A percentile compares a stretch with the other conserved stretches of the same genome.
These are phyloP conservation scores for Anolis carolinensis DNA, from an alignment of 2,113 vertebrate species.

Conservation along the genomic window DNA sequence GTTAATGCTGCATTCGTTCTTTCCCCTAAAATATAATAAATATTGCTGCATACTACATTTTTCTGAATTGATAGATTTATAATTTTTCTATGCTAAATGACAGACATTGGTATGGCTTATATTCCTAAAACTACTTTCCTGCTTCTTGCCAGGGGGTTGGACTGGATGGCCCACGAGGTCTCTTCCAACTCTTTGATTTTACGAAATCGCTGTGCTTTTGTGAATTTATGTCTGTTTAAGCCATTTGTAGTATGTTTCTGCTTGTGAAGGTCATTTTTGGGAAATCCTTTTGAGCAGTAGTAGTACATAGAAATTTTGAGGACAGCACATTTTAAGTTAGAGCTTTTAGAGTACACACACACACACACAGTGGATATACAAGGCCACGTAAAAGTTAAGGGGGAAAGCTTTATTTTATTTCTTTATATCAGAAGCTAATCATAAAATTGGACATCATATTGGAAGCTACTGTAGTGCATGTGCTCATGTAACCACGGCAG, in stretches of 20 bases:
- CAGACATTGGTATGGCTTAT: slow-evolving; percentile 15
- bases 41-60: slow-evolving; percentile 27
- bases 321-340: not conserved
- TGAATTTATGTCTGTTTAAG: slow-evolving; percentile 27
- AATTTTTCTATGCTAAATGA: slow-evolving; percentile 7
- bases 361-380: not conserved
- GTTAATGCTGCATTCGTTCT: slow-evolving; percentile 14
- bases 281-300: not conserved
- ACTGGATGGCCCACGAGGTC: too few relatives aligned
- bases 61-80: slow-evolving; percentile 2
- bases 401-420: slow-evolving; percentile 16
- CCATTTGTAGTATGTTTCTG: not conserved
- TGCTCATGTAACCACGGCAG: not conserved
- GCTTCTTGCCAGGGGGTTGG: too few relatives aligned
- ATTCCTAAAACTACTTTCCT: slow-evolving; percentile 8
- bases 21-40: slow-evolving; percentile 36
- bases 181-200: too few relatives aligned
- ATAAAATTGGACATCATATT: slow-evolving; percentile 3
- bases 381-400: not conserved
- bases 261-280: not conserved
- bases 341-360: not conserved
- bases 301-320: not conserved
- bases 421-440: not conserved
- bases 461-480: not conserved
- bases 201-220: too few relatives aligned